phyloP scores from a whole-genome alignment of 2,888 invertebrate genomes.

The Smittia aterrima region DNA sequence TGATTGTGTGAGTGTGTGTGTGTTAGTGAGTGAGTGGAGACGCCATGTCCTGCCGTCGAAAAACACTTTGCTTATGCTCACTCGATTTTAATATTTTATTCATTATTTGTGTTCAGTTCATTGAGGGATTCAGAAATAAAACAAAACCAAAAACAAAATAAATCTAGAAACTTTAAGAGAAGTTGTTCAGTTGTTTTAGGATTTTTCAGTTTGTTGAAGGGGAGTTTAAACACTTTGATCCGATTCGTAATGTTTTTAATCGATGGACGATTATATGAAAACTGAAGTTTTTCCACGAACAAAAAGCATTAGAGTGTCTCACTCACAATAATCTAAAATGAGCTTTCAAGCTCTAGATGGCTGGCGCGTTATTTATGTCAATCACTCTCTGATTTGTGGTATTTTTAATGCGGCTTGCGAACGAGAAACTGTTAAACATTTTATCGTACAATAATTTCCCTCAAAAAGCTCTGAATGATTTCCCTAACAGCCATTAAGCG shows the following conservation, averaged over 20 bases:
- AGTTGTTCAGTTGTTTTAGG: background rate
- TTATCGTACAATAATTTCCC: background rate
- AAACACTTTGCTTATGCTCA: background rate
- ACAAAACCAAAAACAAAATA: too few species aligned
- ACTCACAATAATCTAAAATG: background rate
- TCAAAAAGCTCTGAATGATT: too few species aligned
- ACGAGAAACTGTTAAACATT: background rate
- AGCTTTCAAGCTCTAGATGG: background rate
- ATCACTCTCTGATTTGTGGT: background rate
- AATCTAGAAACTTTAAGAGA: background rate
- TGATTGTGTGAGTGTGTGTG: background rate
- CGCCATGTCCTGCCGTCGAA: conserved; percentile 29
- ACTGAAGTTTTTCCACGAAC: too few species aligned
- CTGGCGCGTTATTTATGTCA: background rate
- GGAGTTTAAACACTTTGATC: background rate
- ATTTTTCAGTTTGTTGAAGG: background rate
- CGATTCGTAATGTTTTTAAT: background rate
- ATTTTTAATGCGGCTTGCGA: too few species aligned
- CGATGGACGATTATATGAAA: background rate
- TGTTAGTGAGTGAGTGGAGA: conserved; percentile 22
- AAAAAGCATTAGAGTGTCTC: too few species aligned
- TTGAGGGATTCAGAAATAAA: background rate
- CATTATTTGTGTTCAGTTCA: background rate
- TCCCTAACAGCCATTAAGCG: background rate
- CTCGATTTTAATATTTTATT: conserved; percentile 21